Base-by-base conservation (phyloP, 2,888 invertebrate genomes). In the Leucozona laternaria region DNA sequence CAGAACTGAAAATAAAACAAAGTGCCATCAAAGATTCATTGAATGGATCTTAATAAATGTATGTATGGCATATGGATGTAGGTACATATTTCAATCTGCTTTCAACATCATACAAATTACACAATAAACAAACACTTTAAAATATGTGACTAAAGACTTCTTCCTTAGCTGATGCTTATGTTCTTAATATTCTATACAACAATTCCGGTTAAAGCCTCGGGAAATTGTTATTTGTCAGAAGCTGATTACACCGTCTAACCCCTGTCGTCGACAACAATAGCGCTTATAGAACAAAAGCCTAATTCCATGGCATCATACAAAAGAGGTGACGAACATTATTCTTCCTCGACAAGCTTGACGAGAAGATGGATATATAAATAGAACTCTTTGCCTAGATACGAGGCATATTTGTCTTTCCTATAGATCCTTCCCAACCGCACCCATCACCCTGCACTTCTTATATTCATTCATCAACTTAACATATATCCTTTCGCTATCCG, bases 181-280 rank as follows among this genome's bases (percentile, higher is more conserved):
- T 72, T 45, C 37, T 17, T 37, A 40, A 53, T n/a, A n/a, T 68
- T 68, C 53, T 34, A 37, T 50, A 34, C 15, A 62, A 64, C 60
- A 79, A 83, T 70, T 48, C 48, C 55, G 64, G 50, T 70, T 62
- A 64, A 58, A 83, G 58, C 58, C 17, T 40, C 43, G 22, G n/a
- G 70, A 66, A 76, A 64, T 80, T 55, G 20, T 62, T 55, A 78
- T 73, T 60, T 78, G 72, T 72, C 77, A 50, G 70, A 81, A 85
- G 81, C 77, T 81, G 85, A 85, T 85, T 85, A 85, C 80, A 85
- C 31, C 48, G 66, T 72, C 80, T 80, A 60, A 66, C 66, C 58
- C 34, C 50, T 53, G 53, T 53, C n/a, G 53, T 28, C 45, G 58
- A 53, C 28, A 73, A 76, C 72, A 72, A 72, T 62, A 10, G 22